Conservation (phyloP, 2,888 invertebrate species). For the Patella ulyssiponensis region DNA sequence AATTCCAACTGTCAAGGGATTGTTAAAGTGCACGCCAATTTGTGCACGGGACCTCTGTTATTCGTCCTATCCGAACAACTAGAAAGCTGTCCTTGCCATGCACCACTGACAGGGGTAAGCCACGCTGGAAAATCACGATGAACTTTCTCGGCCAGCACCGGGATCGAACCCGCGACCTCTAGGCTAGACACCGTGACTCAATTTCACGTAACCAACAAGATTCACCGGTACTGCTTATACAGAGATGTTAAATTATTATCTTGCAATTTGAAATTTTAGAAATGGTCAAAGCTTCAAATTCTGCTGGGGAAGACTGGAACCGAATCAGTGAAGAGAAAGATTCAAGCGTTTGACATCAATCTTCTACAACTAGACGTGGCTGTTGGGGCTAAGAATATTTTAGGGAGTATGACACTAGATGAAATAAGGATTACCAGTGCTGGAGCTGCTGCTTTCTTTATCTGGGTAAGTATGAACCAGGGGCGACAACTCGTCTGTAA, state of each 20-base stretch:
- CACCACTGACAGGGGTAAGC: no score
- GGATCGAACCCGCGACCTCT: no score
- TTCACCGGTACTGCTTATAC: neutral
- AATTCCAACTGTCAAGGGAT: no score
- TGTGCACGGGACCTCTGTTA: no score
- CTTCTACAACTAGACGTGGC: constrained; percentile 54
- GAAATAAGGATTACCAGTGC: constrained; percentile 63
- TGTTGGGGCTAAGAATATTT: constrained; percentile 51
- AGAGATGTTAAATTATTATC: neutral
- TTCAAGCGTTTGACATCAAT: constrained; percentile 59
- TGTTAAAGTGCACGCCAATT: no score
- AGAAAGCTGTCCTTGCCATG: no score
- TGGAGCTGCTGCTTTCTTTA: constrained; percentile 68
- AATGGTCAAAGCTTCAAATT: constrained; percentile 65
- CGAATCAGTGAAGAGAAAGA: constrained; percentile 62
- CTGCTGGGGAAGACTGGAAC: constrained; percentile 67
- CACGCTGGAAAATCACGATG: no score
- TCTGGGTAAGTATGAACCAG: constrained; percentile 59
- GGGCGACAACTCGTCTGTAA: neutral
- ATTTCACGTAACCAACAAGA: no score
- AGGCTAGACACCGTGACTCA: neutral
- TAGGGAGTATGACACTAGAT: constrained; percentile 56
- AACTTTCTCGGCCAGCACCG: no score
- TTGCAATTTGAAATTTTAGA: constrained; percentile 39
- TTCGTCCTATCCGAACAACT: no score